Evolutionary conservation across 2,888 invertebrate species (phyloP).

Genomic region (Callosobruchus maculatus): DNA sequence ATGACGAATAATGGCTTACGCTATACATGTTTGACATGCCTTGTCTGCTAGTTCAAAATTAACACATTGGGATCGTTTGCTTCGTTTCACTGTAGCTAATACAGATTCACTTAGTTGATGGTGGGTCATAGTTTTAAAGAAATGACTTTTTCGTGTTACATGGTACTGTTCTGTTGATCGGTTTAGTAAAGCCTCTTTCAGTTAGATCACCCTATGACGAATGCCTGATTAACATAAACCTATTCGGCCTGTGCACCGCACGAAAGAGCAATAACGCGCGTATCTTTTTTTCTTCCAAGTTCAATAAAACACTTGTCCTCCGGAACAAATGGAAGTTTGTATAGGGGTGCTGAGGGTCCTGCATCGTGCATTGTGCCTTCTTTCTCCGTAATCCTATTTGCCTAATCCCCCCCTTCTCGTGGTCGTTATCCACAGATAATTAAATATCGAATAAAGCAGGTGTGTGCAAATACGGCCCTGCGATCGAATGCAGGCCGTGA

Average conservation of each 20-base stretch:
- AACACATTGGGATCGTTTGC: too few species aligned
- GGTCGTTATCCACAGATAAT: slow-evolving; percentile 39
- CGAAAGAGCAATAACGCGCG: not conserved
- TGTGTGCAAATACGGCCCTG: slow-evolving; percentile 14
- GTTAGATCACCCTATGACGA: not conserved
- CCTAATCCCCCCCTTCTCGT: slow-evolving; percentile 3
- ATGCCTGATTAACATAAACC: not conserved
- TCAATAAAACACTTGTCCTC: not conserved
- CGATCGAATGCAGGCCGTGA: not conserved
- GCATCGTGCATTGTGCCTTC: not conserved
- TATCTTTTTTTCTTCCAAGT: not conserved
- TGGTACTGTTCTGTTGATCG: not conserved
- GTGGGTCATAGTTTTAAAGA: too few species aligned
- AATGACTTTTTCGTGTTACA: not conserved
- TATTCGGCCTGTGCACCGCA: not conserved
- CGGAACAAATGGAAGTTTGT: not conserved
- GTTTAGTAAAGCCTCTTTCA: not conserved
- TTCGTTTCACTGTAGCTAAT: too few species aligned
- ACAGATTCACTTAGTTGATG: too few species aligned
- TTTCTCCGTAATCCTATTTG: not conserved
- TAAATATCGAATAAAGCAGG: slow-evolving; percentile 41
- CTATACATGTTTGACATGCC: too few species aligned
- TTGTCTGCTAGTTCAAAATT: too few species aligned
- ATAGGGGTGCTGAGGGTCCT: not conserved
- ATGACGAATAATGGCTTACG: too few species aligned